Evolutionary conservation across 2,797 vertebrate genomes (phyloP), one percentile per base, ranked within the genome.

Genomic region (Enteromius thamalakanensis): DNA sequence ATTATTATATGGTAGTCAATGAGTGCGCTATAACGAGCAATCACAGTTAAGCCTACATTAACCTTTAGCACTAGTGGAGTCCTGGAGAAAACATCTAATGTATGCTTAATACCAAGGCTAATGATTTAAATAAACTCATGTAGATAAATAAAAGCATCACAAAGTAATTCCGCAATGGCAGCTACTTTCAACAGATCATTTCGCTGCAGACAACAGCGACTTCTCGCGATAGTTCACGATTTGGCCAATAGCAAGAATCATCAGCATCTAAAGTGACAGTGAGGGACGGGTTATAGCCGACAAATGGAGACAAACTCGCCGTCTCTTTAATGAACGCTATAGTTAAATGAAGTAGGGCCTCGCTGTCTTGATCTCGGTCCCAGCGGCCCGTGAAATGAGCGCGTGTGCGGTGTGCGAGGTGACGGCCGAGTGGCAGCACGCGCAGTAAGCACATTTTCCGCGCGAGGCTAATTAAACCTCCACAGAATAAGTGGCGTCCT

Each of bases 361-460:
- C 62, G 89, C 88, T 91, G 92, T 92, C 89, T 90, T 90, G 90
- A 90, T 91, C 86, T 60, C 58, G 86, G 86, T 91, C 89, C 92
- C 90, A 91, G 86, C 86, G 91, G 85, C 77, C 58, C 84, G 78
- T 87, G 87, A 94, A 94, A 94, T 84, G 75, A 84, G 86, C 83
- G 72, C 62, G 47, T 65, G 81, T 34, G 83, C 72, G 51, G 79
- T 81, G 62, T 76, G 47, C 55, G 60, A 67, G 89, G 89, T 92
- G 92, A 92, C 88, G 87, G 84, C 89, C 86, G 87, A 92, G 90
- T 93, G 92, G 92, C 93, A 93, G 90, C 81, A 80, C 77, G 92
- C 93, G 79, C 90, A 40, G 93, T 95, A 94, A 95, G 94, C 94
- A 95, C 92, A 94, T 94, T 95, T 95, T 89, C 92, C 90, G 89